Evolutionary conservation across 2,797 vertebrate species (phyloP).

Genomic region (Tauraco hartlaubi): DNA sequence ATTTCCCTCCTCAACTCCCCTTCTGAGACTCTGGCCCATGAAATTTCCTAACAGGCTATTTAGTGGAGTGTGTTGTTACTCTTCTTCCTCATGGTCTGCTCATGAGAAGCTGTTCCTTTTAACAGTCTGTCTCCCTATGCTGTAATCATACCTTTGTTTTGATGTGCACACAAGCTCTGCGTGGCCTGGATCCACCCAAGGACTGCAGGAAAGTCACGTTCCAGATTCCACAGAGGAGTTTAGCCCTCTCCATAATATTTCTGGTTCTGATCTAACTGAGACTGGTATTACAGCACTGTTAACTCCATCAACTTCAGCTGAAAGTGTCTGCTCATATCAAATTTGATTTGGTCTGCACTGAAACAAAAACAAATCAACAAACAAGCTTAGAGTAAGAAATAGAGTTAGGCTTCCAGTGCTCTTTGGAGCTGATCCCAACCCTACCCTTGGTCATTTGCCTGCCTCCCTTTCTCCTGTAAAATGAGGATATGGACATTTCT

Average conservation of each 20-base stretch:
- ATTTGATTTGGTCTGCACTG: not conserved
- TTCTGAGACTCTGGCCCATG: not conserved
- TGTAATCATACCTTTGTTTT: not conserved
- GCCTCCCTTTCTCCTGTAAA: not conserved
- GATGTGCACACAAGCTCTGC: not conserved
- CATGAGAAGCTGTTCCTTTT: not conserved
- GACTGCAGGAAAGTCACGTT: constrained; percentile 6
- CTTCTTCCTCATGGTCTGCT: not conserved
- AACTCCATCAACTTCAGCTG: not conserved
- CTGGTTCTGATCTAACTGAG: constrained; percentile 24
- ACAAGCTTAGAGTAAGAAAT: not conserved
- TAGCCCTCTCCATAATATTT: not conserved
- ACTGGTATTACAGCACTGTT: not conserved
- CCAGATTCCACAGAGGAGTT: not conserved
- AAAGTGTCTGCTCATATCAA: not conserved
- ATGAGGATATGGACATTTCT: not conserved
- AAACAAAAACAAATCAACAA: constrained; percentile 30
- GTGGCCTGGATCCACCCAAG: constrained; percentile 19
- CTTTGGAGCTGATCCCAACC: not conserved
- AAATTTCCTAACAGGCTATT: not conserved
- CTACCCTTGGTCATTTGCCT: not conserved
- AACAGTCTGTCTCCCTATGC: not conserved
- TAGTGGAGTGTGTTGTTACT: not conserved
- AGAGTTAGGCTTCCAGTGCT: not conserved
- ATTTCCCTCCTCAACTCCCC: not conserved